phyloP scores from a whole-genome alignment of 1,140 invertebrate genomes.

The Scylla paramamosain region DNA sequence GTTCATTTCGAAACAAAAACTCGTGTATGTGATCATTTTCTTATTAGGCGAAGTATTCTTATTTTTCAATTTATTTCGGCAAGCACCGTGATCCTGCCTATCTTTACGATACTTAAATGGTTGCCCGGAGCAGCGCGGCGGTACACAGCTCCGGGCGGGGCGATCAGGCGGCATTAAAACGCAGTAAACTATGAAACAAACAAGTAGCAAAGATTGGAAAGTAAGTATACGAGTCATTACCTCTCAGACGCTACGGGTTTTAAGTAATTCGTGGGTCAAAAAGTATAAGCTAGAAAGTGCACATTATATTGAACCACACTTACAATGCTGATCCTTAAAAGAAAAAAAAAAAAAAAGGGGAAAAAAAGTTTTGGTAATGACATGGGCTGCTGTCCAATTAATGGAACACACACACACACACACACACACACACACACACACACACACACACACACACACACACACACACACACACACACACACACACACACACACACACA shows the following conservation, averaged over 20 bases:
- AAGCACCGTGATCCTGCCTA: background rate
- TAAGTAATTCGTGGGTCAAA: background rate
- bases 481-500: too few species aligned
- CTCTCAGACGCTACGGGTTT: background rate
- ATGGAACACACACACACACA: background rate
- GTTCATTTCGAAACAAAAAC: background rate
- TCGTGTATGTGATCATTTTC: background rate
- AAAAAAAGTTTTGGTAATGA: background rate
- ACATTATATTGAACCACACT: background rate
- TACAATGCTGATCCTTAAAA: background rate
- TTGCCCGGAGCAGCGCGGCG: background rate
- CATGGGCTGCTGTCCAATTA: background rate
- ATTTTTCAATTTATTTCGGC: background rate
- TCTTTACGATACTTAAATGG: background rate
- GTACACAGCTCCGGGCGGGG: background rate
- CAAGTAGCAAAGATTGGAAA: background rate
- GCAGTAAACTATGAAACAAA: constrained; percentile 1
- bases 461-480: too few species aligned
- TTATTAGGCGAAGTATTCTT: background rate
- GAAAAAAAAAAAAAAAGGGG: too few species aligned
- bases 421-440: background rate
- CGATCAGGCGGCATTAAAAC: background rate
- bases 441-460: too few species aligned
- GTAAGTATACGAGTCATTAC: background rate
- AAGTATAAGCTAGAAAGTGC: background rate